Conservation (phyloP, 2,797 vertebrate species). For the Onychomys leucogaster region DNA sequence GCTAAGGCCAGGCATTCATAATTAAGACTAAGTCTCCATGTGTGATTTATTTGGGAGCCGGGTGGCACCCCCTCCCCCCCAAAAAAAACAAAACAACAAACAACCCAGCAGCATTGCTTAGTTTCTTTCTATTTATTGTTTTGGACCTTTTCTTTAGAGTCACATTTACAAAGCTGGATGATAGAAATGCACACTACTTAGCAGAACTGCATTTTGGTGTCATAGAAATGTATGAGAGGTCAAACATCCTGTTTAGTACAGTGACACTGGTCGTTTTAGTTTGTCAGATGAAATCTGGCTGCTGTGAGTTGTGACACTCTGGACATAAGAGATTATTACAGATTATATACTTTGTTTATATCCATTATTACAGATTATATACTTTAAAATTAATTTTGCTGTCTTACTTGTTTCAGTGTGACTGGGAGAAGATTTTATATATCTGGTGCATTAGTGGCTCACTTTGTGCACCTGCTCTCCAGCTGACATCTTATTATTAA, state of each 20-base stretch:
- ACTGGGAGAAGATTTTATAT: not conserved
- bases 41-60: too few species aligned
- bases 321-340: not conserved
- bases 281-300: not conserved
- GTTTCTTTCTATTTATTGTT: not conserved
- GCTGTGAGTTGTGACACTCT: not conserved
- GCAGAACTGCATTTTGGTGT: constrained; percentile 10
- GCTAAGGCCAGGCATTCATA: too few species aligned
- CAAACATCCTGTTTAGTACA: not conserved
- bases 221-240: not conserved
- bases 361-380: not conserved
- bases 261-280: not conserved
- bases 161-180: not conserved
- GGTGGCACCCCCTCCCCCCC: too few species aligned
- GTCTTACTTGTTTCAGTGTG: constrained; percentile 13
- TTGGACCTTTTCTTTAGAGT: constrained; percentile 10
- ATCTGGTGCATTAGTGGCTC: not conserved
- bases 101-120: not conserved
- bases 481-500: not conserved
- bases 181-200: not conserved
- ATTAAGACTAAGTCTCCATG: too few species aligned
- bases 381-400: not conserved
- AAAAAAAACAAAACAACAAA: too few species aligned
- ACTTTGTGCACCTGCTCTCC: not conserved
- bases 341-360: too few species aligned